Evolutionary conservation across 2,888 invertebrate genomes (phyloP).

Genomic region (Hirtodrosophila duncani): DNA sequence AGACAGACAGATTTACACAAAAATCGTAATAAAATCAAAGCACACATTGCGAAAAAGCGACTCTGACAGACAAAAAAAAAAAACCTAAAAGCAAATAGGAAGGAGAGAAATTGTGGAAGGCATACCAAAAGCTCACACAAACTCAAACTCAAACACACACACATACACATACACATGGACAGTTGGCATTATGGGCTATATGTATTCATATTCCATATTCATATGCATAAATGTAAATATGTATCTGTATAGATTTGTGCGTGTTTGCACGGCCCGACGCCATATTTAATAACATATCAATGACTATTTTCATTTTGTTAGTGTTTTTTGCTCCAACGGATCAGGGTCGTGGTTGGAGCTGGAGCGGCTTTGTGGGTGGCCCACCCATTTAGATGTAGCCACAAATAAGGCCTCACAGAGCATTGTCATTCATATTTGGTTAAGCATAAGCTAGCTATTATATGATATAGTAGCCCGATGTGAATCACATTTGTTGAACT

Average conservation of each 20-base stretch:
- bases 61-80: conserved; percentile 26
- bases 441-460: no score
- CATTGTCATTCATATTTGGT: no score
- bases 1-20: conserved; percentile 65
- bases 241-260: conserved; percentile 11
- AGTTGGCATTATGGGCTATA: conserved; percentile 7
- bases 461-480: no score
- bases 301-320: conserved; percentile 56
- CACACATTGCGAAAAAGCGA: conserved; percentile 52
- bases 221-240: conserved; percentile 17
- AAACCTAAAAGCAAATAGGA: no score
- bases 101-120: conserved; percentile 15
- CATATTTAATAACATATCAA: conserved; percentile 65
- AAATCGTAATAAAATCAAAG: conserved; percentile 67
- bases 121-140: conserved; percentile 25
- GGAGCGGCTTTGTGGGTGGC: no score
- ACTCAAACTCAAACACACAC: conserved; percentile 8
- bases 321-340: no score
- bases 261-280: conserved; percentile 51
- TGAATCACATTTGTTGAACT: no score
- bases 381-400: no score
- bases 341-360: no score
- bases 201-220: conserved; percentile 8
- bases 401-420: no score
- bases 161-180: not conserved